Base-by-base conservation (phyloP, 2,797 vertebrate genomes). In the Arrhamphus sclerolepis region DNA sequence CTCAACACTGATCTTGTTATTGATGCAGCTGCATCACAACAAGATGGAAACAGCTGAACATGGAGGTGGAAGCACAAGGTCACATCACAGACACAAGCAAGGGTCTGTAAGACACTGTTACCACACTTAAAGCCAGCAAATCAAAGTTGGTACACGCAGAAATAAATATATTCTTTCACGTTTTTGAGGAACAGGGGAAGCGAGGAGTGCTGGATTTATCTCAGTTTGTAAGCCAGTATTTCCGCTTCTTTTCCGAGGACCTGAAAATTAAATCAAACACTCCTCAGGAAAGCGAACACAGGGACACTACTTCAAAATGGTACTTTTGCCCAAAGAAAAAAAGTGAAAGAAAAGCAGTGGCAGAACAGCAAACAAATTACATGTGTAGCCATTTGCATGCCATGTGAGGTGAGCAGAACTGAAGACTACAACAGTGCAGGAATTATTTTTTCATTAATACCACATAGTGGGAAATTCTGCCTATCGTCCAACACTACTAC, bases 221-320 rank as follows among this genome's bases (percentile, higher is more conserved):
- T 89, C 86, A 66, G 80, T 80, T 62, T 85, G 82, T 11, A 62
- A 83, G 83, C 78, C 83, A 62, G 80, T 56, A 72, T 87, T 89
- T 80, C 88, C 88, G 40, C 85, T 86, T 78, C 83, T 61, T 83
- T 87, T 88, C 88, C 82, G 60, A 77, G 81, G 85, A 89, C 89
- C 89, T 91, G 85, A 58, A 88, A 89, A 84, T 89, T 91, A 85
- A 89, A 89, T 89, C 87, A 89, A 90, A 89, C 88, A 89, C 88
- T 90, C 87, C 89, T 89, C 84, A 86, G 77, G 80, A 67, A 75
- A 77, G 70, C 31, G 0, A 77, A 82, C 38, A 86, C 73, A 66
- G 47, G 66, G 57, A 43, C 31, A 55, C 52, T 1, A 59, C 26
- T 59, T 60, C 21, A 70, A 67, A 26, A 75, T 41, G 57, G 28